Percentiles rank a stretch among this genome's conserved stretches.
Conservation (phyloP, 2,113 vertebrate species). For the Oplegnathus fasciatus region DNA sequence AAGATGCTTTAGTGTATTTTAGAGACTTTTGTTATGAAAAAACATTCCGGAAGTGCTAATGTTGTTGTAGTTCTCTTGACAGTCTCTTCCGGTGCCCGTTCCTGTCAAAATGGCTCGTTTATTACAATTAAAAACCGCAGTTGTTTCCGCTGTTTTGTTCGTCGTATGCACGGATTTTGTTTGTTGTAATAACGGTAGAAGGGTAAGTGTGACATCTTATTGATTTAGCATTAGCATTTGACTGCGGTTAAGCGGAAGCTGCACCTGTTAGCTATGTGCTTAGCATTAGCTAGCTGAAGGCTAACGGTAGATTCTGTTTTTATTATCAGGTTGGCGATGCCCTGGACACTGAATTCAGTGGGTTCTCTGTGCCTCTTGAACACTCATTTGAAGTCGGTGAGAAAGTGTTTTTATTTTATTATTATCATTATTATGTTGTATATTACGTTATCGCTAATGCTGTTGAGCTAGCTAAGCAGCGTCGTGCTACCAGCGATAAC, state of each 20-base stretch:
- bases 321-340: constrained; percentile 82
- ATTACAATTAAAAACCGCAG: not conserved
- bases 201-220: constrained; percentile 68
- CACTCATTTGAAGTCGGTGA: constrained; percentile 94
- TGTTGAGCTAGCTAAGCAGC: not conserved
- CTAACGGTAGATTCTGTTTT: constrained; percentile 25
- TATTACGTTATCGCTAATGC: not conserved
- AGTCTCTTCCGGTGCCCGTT: not conserved
- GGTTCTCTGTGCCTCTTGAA: constrained; percentile 88
- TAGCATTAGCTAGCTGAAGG: constrained; percentile 58
- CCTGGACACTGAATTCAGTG: constrained; percentile 85
- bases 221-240: rapidly evolving
- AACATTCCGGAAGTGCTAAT: constrained; percentile 26
- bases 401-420: constrained; percentile 16
- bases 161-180: constrained; percentile 47
- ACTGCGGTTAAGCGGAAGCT: not conserved
- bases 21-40: constrained; percentile 45
- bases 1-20: not conserved
- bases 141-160: constrained; percentile 59
- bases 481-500: not conserved
- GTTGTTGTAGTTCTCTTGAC: not conserved
- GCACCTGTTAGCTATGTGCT: not conserved
- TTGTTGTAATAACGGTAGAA: constrained; percentile 78
- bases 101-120: constrained; percentile 75
- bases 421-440: rapidly evolving